These are phyloP conservation scores for western clawed frog (Xenopus tropicalis) DNA, from an alignment of 2,113 vertebrate species.

Conservation along the genomic window UCB_Xtro_10.0 CM004448.2:129691001-129691500, in stretches of 20 bases:
- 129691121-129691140: background rate
- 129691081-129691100: background rate
- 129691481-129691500: too few species aligned
- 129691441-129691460: too few species aligned
- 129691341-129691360: too few species aligned
- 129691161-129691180: background rate
- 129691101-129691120: background rate
- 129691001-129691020: background rate
- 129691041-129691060: constrained; percentile 3
- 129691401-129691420: too few species aligned
- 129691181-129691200: background rate
- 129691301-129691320: too few species aligned
- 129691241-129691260: background rate
- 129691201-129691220: background rate
- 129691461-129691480: too few species aligned
- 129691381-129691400: too few species aligned
- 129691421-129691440: too few species aligned
- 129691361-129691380: too few species aligned
- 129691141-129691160: background rate
- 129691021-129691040: constrained; percentile 18
- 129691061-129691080: background rate
- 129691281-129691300: background rate
- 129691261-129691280: background rate
- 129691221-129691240: background rate
- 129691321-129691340: too few species aligned